These are phyloP conservation scores for Sebastes schlegelii DNA, from an alignment of 2,113 vertebrate genomes.

Conservation along the genomic window DNA sequence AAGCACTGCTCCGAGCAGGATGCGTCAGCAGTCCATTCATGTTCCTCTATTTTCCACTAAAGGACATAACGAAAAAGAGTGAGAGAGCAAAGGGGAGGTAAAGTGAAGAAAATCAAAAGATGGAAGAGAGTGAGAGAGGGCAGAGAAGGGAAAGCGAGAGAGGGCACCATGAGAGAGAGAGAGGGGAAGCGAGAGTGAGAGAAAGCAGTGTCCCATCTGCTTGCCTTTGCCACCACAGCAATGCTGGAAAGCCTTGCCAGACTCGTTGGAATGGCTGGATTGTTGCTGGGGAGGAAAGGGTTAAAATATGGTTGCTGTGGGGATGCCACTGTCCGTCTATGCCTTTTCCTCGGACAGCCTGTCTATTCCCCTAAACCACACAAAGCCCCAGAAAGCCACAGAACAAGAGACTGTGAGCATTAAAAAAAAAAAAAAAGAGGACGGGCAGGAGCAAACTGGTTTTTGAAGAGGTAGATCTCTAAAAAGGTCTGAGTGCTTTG, in stretches of 20 bases:
- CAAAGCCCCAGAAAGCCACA: constrained; percentile 64
- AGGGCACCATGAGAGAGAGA: constrained; percentile 14
- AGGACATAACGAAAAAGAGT: constrained; percentile 77
- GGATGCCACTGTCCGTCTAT: constrained; percentile 72
- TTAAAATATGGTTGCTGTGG: constrained; percentile 76
- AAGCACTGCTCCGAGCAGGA: constrained; percentile 86
- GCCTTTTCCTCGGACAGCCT: constrained; percentile 62
- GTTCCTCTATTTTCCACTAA: constrained; percentile 81
- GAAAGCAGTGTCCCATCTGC: constrained; percentile 45
- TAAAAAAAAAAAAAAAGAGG: constrained; percentile 34
- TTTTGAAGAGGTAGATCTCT: constrained; percentile 77
- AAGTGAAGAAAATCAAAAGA: constrained; percentile 35
- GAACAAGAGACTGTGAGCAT: constrained; percentile 62
- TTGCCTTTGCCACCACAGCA: constrained; percentile 50
- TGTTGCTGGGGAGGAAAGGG: constrained; percentile 65
- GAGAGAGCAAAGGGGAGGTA: constrained; percentile 9
- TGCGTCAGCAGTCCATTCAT: constrained; percentile 93
- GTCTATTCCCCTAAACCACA: constrained; percentile 64
- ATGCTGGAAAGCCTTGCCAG: constrained; percentile 51
- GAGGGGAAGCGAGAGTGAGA: constrained; percentile 23
- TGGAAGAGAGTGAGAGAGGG: background rate
- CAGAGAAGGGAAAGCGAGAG: background rate
- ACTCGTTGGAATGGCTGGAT: constrained; percentile 47
- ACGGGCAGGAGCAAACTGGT: constrained; percentile 65
- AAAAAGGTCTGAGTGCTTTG: constrained; percentile 83